Evolutionary conservation across 2,113 vertebrate species (phyloP).

Genomic region (Talpa occidentalis): DNA sequence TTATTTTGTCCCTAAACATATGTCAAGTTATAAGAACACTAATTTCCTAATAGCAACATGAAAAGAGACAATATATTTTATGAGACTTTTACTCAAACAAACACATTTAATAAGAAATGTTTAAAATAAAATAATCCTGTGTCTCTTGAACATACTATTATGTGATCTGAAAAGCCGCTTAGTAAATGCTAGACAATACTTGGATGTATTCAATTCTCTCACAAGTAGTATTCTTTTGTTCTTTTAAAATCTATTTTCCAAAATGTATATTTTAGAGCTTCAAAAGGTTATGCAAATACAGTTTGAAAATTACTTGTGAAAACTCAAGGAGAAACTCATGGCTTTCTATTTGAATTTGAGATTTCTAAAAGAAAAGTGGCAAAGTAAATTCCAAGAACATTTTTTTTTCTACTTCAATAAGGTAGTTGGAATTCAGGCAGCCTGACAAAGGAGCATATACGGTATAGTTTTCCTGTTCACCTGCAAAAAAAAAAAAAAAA

Average conservation of each 20-base stretch:
- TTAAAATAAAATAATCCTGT: neutral
- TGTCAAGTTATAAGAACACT: neutral
- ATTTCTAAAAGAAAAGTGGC: neutral
- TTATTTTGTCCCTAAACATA: neutral
- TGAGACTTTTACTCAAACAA: neutral
- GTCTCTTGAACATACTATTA: neutral
- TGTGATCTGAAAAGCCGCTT: neutral
- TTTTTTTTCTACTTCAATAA: neutral
- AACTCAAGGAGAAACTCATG: neutral
- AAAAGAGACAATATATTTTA: neutral
- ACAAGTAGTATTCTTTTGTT: neutral
- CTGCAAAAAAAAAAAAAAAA: neutral
- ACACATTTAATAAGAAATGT: neutral
- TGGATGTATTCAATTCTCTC: neutral
- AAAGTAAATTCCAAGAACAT: neutral
- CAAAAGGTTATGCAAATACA: conserved; percentile 28
- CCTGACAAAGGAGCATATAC: neutral
- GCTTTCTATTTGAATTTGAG: conserved; percentile 31
- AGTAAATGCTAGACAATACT: neutral
- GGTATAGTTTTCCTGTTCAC: neutral
- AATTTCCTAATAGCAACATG: neutral
- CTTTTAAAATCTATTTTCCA: conserved; percentile 29
- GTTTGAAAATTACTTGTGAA: conserved; percentile 1
- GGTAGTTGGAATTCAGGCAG: neutral
- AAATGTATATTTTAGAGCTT: conserved; percentile 48